Conservation (phyloP, 2,888 invertebrate genomes). For the Oasisia sp. region DNA sequence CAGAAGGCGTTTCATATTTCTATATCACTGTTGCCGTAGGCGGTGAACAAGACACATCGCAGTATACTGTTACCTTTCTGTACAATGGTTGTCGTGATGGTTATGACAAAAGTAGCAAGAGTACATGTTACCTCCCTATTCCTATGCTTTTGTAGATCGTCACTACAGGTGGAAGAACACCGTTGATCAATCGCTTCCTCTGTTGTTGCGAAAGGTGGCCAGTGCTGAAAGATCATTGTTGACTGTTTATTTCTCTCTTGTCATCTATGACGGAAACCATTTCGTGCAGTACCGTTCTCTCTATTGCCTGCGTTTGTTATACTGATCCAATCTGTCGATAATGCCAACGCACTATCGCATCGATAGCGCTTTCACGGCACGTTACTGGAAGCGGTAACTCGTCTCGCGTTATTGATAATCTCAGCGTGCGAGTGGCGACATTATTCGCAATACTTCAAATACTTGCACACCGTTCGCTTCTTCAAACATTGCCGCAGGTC, state of each 20-base stretch:
- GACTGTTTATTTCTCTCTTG: not conserved
- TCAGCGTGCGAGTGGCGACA: not conserved
- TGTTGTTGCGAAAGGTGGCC: not conserved
- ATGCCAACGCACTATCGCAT: not conserved
- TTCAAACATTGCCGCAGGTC: not conserved
- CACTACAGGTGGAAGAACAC: not conserved
- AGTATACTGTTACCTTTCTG: not conserved
- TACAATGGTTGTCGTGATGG: not conserved
- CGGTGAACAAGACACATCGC: too few species aligned
- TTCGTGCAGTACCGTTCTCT: not conserved
- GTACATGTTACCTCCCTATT: not conserved
- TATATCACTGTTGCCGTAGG: not conserved
- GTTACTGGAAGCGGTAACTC: not conserved
- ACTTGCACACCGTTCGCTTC: slow-evolving; percentile 12
- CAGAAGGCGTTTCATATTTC: not conserved
- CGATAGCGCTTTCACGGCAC: not conserved
- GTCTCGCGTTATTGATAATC: not conserved
- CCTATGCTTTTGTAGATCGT: not conserved
- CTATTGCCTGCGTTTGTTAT: not conserved
- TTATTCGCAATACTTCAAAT: not conserved
- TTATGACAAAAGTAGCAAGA: not conserved
- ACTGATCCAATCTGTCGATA: not conserved
- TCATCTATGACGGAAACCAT: not conserved
- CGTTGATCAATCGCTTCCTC: not conserved
- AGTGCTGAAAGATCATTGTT: not conserved